Evolutionary conservation across 2,113 vertebrate species (phyloP), one percentile per base, ranked within the genome.

Genomic region (Sylvilagus bachmani): DNA sequence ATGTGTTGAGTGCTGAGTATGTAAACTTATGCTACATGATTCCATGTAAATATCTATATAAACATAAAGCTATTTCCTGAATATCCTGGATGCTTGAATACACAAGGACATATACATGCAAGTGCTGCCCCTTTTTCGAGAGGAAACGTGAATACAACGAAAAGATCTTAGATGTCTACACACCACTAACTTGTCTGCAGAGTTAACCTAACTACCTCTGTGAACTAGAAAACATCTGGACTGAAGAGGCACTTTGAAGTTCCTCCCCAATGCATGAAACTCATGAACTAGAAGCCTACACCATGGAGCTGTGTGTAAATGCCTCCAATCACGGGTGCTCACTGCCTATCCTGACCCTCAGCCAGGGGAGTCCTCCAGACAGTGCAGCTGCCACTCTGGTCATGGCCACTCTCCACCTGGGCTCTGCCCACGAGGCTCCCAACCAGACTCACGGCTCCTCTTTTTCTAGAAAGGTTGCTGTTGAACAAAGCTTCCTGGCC

Each of bases 151-250:
- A 95, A 79, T 71, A 10, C 55, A 69, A 96, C 89, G 11, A 55
- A 66, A 83, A 66, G 31, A 31, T 24, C 51, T 79, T 91, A 69
- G 36, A 86, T 88, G 86, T 93, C 86, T 93, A 89, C 86, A 66
- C 19, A 85, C 44, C 44, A 44, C 49, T 81, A 29, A 55, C 61
- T 88, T 92, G 12, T 79, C 70, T n/a, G 55, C 10, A 38, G 24
- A 89, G 64, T 85, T 75, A 84, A 81, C 25, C 44, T 85, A 3
- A 49, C 66, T 90, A 74, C 27, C 49, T 77, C 66, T 90, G 87
- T 71, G 55, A 89, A 64, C 84, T 62, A 84, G 4, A 89, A 55
- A 77, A 69, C 27, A 31, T 74, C 71, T 83, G 31, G 25, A 49
- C 44, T 73, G 22, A 87, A 74, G 25, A 6, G 17, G 22, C 22